Conservation (phyloP, 2,113 vertebrate species). For the Zapornia atra region DNA sequence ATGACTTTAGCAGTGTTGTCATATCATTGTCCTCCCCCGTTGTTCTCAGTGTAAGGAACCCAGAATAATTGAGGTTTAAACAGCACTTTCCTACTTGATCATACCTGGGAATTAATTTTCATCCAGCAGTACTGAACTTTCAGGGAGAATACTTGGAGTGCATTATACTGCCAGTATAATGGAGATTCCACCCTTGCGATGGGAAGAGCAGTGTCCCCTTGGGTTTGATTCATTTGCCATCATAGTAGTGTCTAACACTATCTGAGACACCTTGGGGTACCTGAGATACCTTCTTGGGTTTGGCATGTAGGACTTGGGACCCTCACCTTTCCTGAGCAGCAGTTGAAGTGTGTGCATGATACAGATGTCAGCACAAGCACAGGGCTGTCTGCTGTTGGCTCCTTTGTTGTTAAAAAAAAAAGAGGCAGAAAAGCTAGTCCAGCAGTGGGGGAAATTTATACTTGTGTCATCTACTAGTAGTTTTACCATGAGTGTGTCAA, state of each 20-base stretch:
- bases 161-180: rapidly evolving
- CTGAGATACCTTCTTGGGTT: not conserved
- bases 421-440: not conserved
- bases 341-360: not conserved
- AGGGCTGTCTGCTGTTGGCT: not conserved
- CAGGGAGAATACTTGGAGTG: not conserved
- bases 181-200: not conserved
- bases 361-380: not conserved
- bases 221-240: not conserved
- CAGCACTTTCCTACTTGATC: not conserved
- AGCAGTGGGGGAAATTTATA: not conserved
- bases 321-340: not conserved
- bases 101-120: not conserved
- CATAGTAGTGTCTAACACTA: not conserved
- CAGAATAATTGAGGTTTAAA: not conserved
- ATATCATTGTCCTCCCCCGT: too few relatives aligned
- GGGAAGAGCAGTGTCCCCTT: not conserved
- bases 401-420: not conserved
- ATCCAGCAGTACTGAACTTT: not conserved
- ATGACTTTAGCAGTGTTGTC: not conserved
- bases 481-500: not conserved
- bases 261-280: not conserved
- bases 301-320: not conserved
- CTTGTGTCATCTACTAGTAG: not conserved
- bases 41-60: not conserved